Base-by-base conservation (phyloP, 2,113 vertebrate species). In the Lycaon pictus region DNA sequence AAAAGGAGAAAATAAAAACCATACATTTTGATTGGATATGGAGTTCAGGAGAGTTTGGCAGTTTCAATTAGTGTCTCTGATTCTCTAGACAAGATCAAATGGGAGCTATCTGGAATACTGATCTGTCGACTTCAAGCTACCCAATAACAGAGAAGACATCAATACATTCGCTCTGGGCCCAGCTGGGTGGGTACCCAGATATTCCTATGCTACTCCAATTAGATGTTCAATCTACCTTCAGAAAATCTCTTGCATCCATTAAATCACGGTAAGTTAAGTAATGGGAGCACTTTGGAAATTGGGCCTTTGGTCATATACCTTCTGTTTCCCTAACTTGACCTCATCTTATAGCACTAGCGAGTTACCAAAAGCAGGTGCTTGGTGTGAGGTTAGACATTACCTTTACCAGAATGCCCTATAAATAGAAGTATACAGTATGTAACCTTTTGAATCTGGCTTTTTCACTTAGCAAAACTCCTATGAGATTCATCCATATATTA, bases 171-270 rank as follows among this genome's bases (percentile, higher is more conserved):
- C 85, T 97, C 43, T 98, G 98, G 98, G 95, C 97, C 25, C 93
- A 98, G 92, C 56, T 98, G 72, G 97, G 92, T 55, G 98, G 98
- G 6, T 98, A 98, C 83, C 98, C 98, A 95, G 98, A 98, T 84
- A 96, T 98, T 90, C 98, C 98, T 86, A 93, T 87, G 83, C 77
- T 98, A 76, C 96, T 98, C 72, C 97, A 98, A 92, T 87, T 98
- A 74, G 98, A 98, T 32, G 90, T 98, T 84, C 97, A 96, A 23
- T 97, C 98, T 29, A 87, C 97, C 55, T 80, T 98, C 82, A 97
- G 93, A 69, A 98, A 98, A 96, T 97, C 98, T 90, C 97, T 98
- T 29, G 69, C 63, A 32, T 76, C 91, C 55, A 51, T 97, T 53
- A 94, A 77, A 53, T 95, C 97, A 93, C 93, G 55, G 98, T 98